These are phyloP conservation scores for Rhingia campestris DNA, from an alignment of 2,888 invertebrate genomes.

Conservation along the genomic window DNA sequence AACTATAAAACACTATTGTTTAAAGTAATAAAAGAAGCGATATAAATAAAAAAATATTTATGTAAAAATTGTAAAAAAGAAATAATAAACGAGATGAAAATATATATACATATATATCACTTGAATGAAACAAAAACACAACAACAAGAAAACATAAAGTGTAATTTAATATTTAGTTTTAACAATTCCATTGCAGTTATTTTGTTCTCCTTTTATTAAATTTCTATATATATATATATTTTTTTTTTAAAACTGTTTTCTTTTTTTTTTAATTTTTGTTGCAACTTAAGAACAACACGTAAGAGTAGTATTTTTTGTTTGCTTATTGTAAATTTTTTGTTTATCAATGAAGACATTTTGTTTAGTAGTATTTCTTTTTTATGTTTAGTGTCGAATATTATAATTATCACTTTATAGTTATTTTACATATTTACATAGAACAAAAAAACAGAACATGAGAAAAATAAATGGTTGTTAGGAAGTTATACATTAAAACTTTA, in stretches of 20 bases:
- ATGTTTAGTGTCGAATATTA: slow-evolving; percentile 30
- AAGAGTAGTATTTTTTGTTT: slow-evolving; percentile 35
- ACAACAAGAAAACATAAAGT: slow-evolving; percentile 37
- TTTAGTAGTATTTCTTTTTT: slow-evolving; percentile 44
- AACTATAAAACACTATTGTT: slow-evolving; percentile 53
- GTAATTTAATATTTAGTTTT: slow-evolving; percentile 68
- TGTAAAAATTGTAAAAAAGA: slow-evolving; percentile 75
- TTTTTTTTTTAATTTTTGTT: slow-evolving; percentile 32
- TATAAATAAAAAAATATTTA: slow-evolving; percentile 63
- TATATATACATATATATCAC: slow-evolving; percentile 57
- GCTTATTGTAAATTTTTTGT: slow-evolving; percentile 41
- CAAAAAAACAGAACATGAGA: slow-evolving; percentile 48
- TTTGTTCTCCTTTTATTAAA: slow-evolving; percentile 10
- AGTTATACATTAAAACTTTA: slow-evolving; percentile 69
- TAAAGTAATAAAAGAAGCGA: slow-evolving; percentile 49
- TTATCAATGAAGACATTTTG: slow-evolving; percentile 28
- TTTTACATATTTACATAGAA: slow-evolving; percentile 35
- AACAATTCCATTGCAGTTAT: slow-evolving; percentile 40
- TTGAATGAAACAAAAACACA: slow-evolving; percentile 30
- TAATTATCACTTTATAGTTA: slow-evolving; percentile 57
- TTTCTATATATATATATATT: no score
- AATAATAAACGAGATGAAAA: slow-evolving; percentile 62
- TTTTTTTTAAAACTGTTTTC: slow-evolving; percentile 9
- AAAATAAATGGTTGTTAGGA: slow-evolving; percentile 74
- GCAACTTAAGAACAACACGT: slow-evolving; percentile 24